These are phyloP conservation scores for Drosophila nr. perissopoda DNA, from an alignment of 2,888 invertebrate species.

Conservation along the genomic window DNA sequence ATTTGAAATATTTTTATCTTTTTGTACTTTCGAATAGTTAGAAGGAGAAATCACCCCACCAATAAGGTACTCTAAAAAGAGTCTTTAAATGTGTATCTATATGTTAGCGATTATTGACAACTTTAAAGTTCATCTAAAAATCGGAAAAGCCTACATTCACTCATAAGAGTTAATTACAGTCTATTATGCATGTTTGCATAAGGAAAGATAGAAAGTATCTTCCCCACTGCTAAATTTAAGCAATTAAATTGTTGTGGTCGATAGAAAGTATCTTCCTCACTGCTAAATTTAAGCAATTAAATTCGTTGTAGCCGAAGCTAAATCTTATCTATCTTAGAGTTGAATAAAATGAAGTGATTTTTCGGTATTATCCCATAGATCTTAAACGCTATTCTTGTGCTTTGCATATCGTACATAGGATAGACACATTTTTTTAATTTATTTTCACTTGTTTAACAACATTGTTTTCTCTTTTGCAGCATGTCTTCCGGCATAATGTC, in stretches of 20 bases:
- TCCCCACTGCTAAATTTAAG: not conserved
- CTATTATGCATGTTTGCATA: not conserved
- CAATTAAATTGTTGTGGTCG: not conserved
- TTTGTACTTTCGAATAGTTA: not conserved
- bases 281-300: not conserved
- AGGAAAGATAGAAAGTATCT: not conserved
- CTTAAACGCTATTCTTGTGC: not conserved
- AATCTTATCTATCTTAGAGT: not conserved
- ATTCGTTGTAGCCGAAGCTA: not conserved
- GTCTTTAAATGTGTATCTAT: not conserved
- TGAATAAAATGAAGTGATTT: not conserved
- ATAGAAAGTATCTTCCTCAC: not conserved
- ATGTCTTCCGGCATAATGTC: conserved; percentile 85
- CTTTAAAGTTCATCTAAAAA: not conserved
- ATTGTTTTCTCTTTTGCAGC: conserved; percentile 60
- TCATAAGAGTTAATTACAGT: not conserved
- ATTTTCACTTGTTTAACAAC: not conserved
- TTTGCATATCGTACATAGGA: not conserved
- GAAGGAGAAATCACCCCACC: not conserved
- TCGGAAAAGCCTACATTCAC: not conserved
- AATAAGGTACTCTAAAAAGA: not conserved
- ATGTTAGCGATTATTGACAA: not conserved
- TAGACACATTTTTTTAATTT: not conserved
- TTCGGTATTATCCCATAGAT: not conserved
- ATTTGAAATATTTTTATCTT: not conserved